Conservation (phyloP, 1,140 invertebrate species). For the Harlomillsia oculata region DNA sequence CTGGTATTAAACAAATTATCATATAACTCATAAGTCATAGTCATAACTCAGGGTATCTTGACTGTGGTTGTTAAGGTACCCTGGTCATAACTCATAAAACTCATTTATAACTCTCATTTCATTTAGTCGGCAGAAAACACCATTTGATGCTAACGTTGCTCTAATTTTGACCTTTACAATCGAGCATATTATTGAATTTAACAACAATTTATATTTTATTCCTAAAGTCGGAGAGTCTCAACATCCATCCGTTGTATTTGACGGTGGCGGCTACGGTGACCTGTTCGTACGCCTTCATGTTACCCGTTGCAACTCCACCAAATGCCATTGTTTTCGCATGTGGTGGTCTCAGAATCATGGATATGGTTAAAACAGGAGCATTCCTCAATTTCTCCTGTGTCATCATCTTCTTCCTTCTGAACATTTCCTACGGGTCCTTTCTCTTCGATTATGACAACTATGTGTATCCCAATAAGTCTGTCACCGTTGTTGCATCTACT, state of each 20-base stretch:
- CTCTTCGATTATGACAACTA: slow-evolving; percentile 26
- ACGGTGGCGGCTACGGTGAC: slow-evolving; percentile 48
- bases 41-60: too few relatives aligned
- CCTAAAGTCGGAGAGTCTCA: slow-evolving; percentile 49
- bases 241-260: slow-evolving; percentile 50
- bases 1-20: slow-evolving; percentile 12
- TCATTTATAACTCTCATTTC: too few relatives aligned
- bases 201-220: slow-evolving; percentile 9
- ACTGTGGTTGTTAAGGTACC: too few relatives aligned
- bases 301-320: slow-evolving; percentile 54
- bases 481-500: too few relatives aligned
- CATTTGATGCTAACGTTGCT: too few relatives aligned
- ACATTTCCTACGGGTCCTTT: slow-evolving; percentile 54
- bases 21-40: too few relatives aligned
- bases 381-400: slow-evolving; percentile 67
- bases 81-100: too few relatives aligned
- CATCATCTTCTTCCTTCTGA: slow-evolving; percentile 53
- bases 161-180: too few relatives aligned
- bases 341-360: slow-evolving; percentile 43
- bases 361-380: slow-evolving; percentile 47
- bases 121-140: too few relatives aligned
- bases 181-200: too few relatives aligned
- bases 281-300: slow-evolving; percentile 52
- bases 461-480: neutral
- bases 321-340: slow-evolving; percentile 51